Percentiles rank a stretch among this genome's conserved stretches.
Evolutionary conservation across 2,888 invertebrate species (phyloP).

Genomic region (Sicus ferrugineus): DNA sequence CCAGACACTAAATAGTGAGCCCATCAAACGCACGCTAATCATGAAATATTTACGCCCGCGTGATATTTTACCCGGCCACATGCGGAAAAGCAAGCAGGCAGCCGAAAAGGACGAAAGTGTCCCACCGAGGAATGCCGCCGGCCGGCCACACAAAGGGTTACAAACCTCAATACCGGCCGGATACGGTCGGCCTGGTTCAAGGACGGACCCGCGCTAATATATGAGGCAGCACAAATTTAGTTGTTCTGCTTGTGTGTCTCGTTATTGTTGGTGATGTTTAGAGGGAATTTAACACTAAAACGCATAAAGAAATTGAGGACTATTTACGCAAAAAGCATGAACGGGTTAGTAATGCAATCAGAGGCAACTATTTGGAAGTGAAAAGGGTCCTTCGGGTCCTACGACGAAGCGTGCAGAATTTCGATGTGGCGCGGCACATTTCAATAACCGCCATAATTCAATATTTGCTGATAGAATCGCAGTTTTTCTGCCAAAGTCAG

Average conservation of each 20-base stretch:
- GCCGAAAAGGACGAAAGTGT: not conserved
- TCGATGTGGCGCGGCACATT: slow-evolving; percentile 18
- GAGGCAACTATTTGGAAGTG: not conserved
- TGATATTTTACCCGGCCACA: too few relatives aligned
- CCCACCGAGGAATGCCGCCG: slow-evolving; percentile 3
- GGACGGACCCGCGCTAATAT: not conserved
- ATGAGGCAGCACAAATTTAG: slow-evolving; percentile 25
- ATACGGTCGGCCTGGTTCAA: not conserved
- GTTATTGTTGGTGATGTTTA: not conserved
- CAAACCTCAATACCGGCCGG: slow-evolving; percentile 6
- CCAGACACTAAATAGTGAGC: slow-evolving; percentile 9
- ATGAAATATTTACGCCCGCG: slow-evolving; percentile 29
- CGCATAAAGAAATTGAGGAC: slow-evolving; percentile 2
- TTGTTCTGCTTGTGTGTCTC: not conserved
- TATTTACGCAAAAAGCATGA: slow-evolving; percentile 11
- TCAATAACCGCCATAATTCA: slow-evolving; percentile 30
- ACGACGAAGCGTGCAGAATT: not conserved
- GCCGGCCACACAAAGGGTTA: not conserved
- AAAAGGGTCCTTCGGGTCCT: not conserved
- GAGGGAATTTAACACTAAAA: slow-evolving; percentile 15
- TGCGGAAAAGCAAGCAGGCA: not conserved
- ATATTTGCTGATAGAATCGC: slow-evolving; percentile 30
- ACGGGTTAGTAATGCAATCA: slow-evolving; percentile 10
- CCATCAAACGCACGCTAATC: slow-evolving; percentile 32
- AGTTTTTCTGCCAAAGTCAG: slow-evolving; percentile 26